Evolutionary conservation across 2,797 vertebrate species (phyloP).

Genomic region (Prionace glauca): DNA sequence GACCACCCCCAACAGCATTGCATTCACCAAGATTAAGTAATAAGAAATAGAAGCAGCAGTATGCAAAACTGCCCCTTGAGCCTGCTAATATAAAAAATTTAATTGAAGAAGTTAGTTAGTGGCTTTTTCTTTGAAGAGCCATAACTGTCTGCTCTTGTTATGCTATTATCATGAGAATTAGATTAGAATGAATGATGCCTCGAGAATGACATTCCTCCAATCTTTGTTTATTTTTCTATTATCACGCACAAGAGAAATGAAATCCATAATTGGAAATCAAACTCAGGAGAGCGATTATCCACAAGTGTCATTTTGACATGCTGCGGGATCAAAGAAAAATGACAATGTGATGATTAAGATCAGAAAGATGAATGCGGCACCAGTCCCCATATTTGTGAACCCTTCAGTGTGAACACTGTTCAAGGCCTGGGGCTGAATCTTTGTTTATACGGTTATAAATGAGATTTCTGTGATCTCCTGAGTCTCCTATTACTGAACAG

Average conservation of each 20-base stretch:
- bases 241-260: background rate
- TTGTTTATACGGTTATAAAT: slow-evolving; percentile 29
- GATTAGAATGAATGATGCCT: slow-evolving; percentile 1
- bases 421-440: background rate
- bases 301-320: slow-evolving; percentile 13
- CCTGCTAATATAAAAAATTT: too few relatives aligned
- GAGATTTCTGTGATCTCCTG: slow-evolving; percentile 30
- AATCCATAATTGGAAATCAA: background rate
- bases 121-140: background rate
- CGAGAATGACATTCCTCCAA: slow-evolving; percentile 2
- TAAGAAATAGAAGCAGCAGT: background rate
- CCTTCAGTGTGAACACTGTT: background rate
- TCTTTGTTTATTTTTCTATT: slow-evolving; percentile 13
- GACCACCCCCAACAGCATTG: background rate
- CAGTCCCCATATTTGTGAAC: background rate
- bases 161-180: background rate
- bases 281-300: background rate
- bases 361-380: background rate
- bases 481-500: slow-evolving; percentile 23
- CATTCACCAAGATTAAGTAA: background rate
- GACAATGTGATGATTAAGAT: slow-evolving; percentile 30
- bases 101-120: slow-evolving; percentile 1
- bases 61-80: background rate
- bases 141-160: background rate
- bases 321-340: background rate